phyloP scores from a whole-genome alignment of 2,888 invertebrate genomes.

The Cryptocheilus praepositus region DNA sequence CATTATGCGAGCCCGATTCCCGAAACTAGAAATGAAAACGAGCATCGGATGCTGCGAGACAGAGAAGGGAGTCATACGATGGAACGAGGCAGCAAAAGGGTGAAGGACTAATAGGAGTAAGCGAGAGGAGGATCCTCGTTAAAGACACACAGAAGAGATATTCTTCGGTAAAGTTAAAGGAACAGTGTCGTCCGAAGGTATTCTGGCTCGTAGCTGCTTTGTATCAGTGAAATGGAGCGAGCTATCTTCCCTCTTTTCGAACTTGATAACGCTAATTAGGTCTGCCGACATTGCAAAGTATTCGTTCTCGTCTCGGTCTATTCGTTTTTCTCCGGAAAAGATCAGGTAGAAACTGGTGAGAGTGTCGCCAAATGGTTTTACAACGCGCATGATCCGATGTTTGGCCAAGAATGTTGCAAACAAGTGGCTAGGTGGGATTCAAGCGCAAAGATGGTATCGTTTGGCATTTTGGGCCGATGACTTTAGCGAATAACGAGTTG shows the following conservation, averaged over 20 bases:
- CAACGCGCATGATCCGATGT: conserved; percentile 8
- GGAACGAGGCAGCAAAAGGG: conserved; percentile 5
- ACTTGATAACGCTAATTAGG: conserved; percentile 54
- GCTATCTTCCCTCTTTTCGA: conserved; percentile 12
- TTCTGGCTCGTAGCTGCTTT: no score
- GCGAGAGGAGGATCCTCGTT: background rate
- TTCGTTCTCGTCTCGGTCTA: conserved; percentile 27
- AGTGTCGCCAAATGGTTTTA: conserved; percentile 6
- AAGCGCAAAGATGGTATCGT: no score
- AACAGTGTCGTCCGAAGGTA: background rate
- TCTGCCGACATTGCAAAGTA: conserved; percentile 21
- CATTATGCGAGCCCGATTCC: conserved; percentile 57
- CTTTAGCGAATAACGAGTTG: no score
- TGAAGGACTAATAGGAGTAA: conserved; percentile 1
- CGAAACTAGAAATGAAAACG: conserved; percentile 61
- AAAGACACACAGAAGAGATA: background rate
- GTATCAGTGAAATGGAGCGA: background rate
- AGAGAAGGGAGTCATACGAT: background rate
- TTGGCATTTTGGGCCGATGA: no score
- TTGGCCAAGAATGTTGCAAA: conserved; percentile 21
- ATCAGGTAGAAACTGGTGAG: background rate
- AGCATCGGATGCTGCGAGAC: conserved; percentile 15
- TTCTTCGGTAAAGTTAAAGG: conserved; percentile 12
- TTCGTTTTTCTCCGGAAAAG: conserved; percentile 23
- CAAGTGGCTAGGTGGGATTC: no score